A percentile compares a stretch with the other conserved stretches of the same genome.
Evolutionary conservation across 2,888 invertebrate genomes (phyloP).

Genomic region (Neoaliturus tenellus): DNA sequence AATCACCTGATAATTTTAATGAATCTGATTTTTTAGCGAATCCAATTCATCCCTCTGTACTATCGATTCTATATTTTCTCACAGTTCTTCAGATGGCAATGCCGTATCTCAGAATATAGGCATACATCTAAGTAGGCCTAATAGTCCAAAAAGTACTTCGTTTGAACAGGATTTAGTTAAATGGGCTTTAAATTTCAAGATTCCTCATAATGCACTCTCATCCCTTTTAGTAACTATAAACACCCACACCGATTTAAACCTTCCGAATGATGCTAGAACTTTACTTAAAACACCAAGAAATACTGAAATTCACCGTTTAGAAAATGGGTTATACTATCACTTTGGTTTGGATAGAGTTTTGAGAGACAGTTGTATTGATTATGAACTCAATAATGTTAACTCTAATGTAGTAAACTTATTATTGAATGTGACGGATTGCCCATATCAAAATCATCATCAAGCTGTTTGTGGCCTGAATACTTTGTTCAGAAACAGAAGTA

Average conservation of each 20-base stretch:
- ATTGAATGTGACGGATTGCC: slow-evolving; percentile 43
- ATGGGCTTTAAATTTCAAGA: slow-evolving; percentile 7
- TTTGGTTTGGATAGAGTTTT: slow-evolving; percentile 45
- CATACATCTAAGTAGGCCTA: neutral
- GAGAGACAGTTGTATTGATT: neutral
- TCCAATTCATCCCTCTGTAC: neutral
- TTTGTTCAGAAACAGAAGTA: neutral
- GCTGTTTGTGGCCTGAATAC: slow-evolving; percentile 54
- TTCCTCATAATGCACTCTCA: slow-evolving; percentile 12
- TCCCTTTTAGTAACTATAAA: slow-evolving; percentile 15
- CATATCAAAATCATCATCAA: slow-evolving; percentile 36
- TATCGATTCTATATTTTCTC: neutral
- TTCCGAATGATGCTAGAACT: slow-evolving; percentile 48
- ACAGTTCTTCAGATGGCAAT: neutral
- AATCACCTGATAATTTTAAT: neutral
- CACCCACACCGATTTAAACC: slow-evolving; percentile 3
- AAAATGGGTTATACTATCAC: slow-evolving; percentile 40
- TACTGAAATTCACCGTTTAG: neutral
- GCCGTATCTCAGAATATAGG: neutral
- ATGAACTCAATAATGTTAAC: neutral
- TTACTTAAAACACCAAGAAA: slow-evolving; percentile 43
- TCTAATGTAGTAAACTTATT: neutral
- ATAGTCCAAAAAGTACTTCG: neutral
- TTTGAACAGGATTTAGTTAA: slow-evolving; percentile 30
- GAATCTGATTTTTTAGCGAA: neutral